Conservation (phyloP, 1,140 invertebrate genomes). For the Bombus turneri region DNA sequence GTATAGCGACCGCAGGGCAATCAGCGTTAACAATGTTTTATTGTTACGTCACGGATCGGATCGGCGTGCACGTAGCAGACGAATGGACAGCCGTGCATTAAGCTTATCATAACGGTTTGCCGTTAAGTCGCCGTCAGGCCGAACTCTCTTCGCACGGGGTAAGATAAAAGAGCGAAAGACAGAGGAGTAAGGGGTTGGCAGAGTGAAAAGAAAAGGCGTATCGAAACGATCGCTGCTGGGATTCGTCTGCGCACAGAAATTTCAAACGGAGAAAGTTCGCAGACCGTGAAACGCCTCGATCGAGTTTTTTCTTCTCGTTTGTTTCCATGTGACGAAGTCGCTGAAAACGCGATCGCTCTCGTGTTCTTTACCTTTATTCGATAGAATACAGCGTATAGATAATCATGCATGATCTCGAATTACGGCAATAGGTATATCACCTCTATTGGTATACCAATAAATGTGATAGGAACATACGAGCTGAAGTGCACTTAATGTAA, state of each 20-base stretch:
- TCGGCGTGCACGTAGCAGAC: constrained; percentile 67
- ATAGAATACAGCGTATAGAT: background rate
- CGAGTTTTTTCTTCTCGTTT: background rate
- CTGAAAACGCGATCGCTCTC: too few species aligned
- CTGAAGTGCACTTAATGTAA: constrained; percentile 23
- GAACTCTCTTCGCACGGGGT: constrained; percentile 35
- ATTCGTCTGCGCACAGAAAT: background rate
- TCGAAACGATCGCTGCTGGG: constrained; percentile 20
- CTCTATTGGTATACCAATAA: constrained; percentile 1
- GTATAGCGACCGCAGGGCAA: constrained; percentile 75
- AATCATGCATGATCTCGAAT: background rate
- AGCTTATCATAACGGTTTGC: constrained; percentile 78
- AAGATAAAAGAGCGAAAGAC: constrained; percentile 7
- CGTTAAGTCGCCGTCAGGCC: constrained; percentile 67
- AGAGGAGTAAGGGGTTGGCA: background rate
- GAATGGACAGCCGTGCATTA: constrained; percentile 79
- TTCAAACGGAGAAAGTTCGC: constrained; percentile 2
- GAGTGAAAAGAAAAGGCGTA: constrained; percentile 33
- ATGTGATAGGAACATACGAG: background rate
- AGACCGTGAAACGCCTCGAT: background rate
- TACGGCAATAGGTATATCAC: background rate
- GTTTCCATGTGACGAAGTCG: too few species aligned
- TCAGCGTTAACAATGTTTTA: constrained; percentile 82
- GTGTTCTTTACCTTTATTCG: background rate
- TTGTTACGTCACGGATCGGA: constrained; percentile 80